These are phyloP conservation scores for Pristis pectinata DNA, from an alignment of 2,797 vertebrate species.

Conservation along the genomic window DNA sequence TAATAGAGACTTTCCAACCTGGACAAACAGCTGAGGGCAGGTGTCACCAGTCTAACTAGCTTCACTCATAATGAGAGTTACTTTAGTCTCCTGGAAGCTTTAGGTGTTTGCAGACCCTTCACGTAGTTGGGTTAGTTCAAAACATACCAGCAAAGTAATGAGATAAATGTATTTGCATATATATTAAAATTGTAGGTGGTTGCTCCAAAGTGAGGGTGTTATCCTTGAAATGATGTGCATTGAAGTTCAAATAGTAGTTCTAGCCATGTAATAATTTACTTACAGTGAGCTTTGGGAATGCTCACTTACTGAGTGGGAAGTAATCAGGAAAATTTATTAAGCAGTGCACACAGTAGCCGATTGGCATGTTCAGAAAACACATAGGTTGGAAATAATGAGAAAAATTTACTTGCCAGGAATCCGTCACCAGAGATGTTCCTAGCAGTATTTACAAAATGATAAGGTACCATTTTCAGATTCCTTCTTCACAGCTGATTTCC, in stretches of 20 bases:
- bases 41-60: neutral
- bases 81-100: neutral
- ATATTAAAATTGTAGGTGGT: neutral
- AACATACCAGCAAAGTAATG: neutral
- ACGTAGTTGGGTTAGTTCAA: neutral
- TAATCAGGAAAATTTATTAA: neutral
- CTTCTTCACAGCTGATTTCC: neutral
- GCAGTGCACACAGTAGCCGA: neutral
- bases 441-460: neutral
- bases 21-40: neutral
- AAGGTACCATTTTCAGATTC: neutral
- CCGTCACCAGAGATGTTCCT: neutral
- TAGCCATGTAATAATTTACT: neutral
- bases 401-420: neutral
- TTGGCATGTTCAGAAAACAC: neutral
- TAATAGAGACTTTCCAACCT: neutral
- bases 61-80: neutral
- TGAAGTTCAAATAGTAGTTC: constrained; percentile 15
- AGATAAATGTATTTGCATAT: neutral
- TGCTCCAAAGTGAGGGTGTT: neutral
- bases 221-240: constrained; percentile 15
- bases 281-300: neutral
- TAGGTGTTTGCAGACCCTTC: neutral
- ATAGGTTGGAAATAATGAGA: neutral
- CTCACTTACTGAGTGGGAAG: neutral